Base-by-base conservation (phyloP, 2,797 vertebrate genomes). In the Acrocephalus scirpaceus region DNA sequence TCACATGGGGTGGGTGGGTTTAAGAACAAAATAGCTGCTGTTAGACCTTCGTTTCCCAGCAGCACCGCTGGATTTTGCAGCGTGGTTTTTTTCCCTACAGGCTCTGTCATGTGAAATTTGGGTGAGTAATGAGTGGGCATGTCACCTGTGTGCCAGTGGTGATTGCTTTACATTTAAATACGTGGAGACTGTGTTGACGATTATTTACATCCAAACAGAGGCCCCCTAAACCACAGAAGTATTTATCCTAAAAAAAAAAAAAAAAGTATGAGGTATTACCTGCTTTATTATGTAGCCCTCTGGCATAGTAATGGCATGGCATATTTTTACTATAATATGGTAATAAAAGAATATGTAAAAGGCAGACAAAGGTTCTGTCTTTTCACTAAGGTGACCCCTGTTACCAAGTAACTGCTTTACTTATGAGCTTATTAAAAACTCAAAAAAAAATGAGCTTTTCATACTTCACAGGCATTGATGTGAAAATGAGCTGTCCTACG, bases 381-480 rank as follows among this genome's bases (percentile, higher is more conserved):
- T 98, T 98, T 97, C 98, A 96, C 97, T 98, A 98, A 98, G 98
- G 98, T 98, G 98, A 98, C 98, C 98, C 97, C 98, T 97, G 98
- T 98, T 98, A 98, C 98, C 97, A 97, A 98, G 98, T 98, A 98
- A 98, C 98, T 98, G 98, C 98, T 98, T 98, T 98, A 98, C 98
- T 98, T 98, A 98, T 98, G 98, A 98, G 98, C 98, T 98, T 98
- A 98, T 98, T 98, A 98, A 98, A 98, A 98, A 98, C 97, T 98
- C 96, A 97, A 97, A 98, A 95, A 92, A 95, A 98, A 98, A 98
- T 97, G 97, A 98, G 98, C 98, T 98, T 98, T 98, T 98, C 98
- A 98, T 98, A 98, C 97, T 98, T 98, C 98, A 98, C 96, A 98
- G 98, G 98, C 98, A 98, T 98, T 98, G 98, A 98, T 98, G 98